These are phyloP conservation scores for Sarcophaga rosellei DNA, from an alignment of 2,888 invertebrate species.

Conservation along the genomic window DNA sequence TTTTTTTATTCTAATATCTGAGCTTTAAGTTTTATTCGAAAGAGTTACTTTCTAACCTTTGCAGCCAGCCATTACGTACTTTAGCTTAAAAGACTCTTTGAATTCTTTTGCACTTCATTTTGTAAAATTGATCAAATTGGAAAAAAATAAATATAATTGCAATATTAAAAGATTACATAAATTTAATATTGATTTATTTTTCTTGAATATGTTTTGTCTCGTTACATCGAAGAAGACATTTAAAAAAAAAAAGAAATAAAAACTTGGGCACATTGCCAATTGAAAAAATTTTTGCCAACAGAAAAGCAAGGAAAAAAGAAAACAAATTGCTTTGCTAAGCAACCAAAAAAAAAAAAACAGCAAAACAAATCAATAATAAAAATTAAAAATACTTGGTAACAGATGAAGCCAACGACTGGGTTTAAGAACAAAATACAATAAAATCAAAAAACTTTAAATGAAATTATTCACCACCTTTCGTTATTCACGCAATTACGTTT, in stretches of 20 bases:
- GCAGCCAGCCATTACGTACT: neutral
- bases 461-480: conserved; percentile 30
- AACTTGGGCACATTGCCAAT: conserved; percentile 48
- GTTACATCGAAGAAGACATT: neutral
- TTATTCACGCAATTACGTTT: conserved; percentile 37
- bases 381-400: neutral
- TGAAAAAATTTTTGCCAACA: conserved; percentile 44
- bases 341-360: conserved; percentile 29
- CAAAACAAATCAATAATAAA: neutral
- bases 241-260: conserved; percentile 14
- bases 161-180: conserved; percentile 18
- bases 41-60: neutral
- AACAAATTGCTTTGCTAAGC: conserved; percentile 5
- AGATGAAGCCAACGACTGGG: conserved; percentile 60
- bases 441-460: conserved; percentile 9
- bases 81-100: neutral
- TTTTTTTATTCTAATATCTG: neutral
- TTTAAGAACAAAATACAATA: neutral
- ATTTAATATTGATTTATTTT: conserved; percentile 27
- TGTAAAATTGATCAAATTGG: conserved; percentile 2
- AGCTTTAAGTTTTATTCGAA: conserved; percentile 25
- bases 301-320: neutral
- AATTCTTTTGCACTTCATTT: conserved; percentile 55
- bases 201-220: neutral
- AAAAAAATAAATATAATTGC: neutral